These are phyloP conservation scores for Homarus gammarus DNA, from an alignment of 2,888 invertebrate species.

Conservation along the genomic window DNA sequence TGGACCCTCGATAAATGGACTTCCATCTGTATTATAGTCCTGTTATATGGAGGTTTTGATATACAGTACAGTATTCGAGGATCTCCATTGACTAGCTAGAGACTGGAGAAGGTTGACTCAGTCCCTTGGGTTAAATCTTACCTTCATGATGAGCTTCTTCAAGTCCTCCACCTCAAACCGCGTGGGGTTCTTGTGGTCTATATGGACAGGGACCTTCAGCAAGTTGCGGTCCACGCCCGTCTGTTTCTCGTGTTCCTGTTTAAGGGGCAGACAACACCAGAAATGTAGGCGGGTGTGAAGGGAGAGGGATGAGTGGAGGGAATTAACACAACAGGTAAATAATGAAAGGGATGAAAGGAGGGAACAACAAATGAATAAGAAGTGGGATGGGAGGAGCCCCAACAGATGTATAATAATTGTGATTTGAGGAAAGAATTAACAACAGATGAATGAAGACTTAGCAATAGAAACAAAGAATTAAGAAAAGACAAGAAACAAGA, in stretches of 20 bases:
- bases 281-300: not conserved
- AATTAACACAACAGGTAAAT: not conserved
- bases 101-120: not conserved
- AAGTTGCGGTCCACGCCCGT: constrained; percentile 83
- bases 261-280: not conserved
- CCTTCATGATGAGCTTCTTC: constrained; percentile 92
- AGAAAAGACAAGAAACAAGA: too few species aligned
- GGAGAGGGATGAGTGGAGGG: not conserved
- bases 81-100: too few species aligned
- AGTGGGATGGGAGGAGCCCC: too few species aligned
- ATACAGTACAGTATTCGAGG: too few species aligned
- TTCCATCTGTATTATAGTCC: too few species aligned
- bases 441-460: too few species aligned
- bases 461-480: too few species aligned
- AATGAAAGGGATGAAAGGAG: not conserved
- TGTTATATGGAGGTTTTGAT: too few species aligned
- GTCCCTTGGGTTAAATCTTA: constrained; percentile 76
- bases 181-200: constrained; percentile 93
- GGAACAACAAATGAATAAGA: too few species aligned
- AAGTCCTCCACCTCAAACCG: constrained; percentile 97
- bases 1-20: too few species aligned
- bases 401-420: too few species aligned
- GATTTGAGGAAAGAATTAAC: too few species aligned
- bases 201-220: constrained; percentile 85
- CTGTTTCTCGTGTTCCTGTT: constrained; percentile 79